Evolutionary conservation across 2,888 invertebrate genomes (phyloP).

Genomic region (Julus scanicus): DNA sequence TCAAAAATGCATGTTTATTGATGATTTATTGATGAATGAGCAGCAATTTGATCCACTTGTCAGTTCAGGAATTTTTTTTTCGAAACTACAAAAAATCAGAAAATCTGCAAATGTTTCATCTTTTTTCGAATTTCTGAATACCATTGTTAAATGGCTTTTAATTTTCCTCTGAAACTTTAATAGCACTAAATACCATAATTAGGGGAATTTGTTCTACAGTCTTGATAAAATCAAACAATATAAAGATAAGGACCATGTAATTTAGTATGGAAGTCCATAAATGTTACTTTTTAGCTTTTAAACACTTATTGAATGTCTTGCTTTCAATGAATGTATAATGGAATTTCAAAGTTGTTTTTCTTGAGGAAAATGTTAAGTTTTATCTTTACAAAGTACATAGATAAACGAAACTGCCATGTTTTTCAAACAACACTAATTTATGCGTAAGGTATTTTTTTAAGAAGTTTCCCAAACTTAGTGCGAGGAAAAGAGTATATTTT

Average conservation of each 20-base stretch:
- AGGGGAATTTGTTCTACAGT: neutral
- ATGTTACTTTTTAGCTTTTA: neutral
- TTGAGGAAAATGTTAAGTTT: neutral
- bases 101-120: neutral
- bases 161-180: neutral
- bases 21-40: neutral
- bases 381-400: neutral
- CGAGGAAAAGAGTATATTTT: neutral
- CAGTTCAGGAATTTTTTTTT: neutral
- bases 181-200: neutral
- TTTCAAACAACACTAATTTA: neutral
- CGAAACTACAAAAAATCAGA: neutral
- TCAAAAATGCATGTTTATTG: neutral
- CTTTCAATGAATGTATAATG: neutral
- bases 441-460: neutral
- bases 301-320: neutral
- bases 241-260: neutral
- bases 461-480: neutral
- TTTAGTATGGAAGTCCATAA: too few relatives aligned
- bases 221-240: neutral
- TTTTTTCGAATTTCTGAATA: too few relatives aligned
- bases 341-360: neutral
- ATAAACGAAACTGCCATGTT: neutral
- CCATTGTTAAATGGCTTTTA: neutral
- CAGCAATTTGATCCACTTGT: neutral